Conservation (phyloP, 2,113 vertebrate genomes). For the Hydrochoerus hydrochaeris region DNA sequence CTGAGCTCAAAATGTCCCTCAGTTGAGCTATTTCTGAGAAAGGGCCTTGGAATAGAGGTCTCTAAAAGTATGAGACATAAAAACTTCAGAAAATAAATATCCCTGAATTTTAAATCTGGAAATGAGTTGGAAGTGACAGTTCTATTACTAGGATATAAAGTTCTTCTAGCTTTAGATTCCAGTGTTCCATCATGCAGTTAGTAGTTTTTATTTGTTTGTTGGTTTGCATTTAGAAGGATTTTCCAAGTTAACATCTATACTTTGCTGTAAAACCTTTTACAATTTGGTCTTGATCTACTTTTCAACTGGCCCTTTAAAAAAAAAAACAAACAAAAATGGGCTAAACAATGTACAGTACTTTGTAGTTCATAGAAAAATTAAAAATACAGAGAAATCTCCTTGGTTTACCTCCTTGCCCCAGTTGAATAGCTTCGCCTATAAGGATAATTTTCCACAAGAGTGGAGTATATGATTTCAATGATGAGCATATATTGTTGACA, state of each 20-base stretch:
- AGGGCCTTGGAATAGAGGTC: neutral
- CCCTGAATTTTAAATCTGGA: slow-evolving; percentile 29
- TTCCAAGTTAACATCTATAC: neutral
- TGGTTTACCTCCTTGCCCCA: neutral
- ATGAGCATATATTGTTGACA: fast-evolving
- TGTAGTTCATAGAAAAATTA: neutral
- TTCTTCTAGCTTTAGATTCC: neutral
- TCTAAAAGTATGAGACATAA: neutral
- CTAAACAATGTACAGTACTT: neutral
- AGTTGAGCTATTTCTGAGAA: slow-evolving; percentile 24
- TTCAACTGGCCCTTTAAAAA: neutral
- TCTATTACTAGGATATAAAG: neutral
- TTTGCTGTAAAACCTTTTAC: neutral
- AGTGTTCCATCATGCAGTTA: neutral
- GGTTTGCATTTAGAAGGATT: neutral
- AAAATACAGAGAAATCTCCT: neutral
- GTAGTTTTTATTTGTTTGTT: neutral
- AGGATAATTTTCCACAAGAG: neutral
- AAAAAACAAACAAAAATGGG: neutral
- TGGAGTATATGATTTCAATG: fast-evolving
- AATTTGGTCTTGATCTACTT: neutral
- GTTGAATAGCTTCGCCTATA: fast-evolving
- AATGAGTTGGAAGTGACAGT: neutral
- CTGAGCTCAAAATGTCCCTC: slow-evolving; percentile 12
- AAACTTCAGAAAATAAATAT: slow-evolving; percentile 34